Conservation (phyloP, 2,888 invertebrate genomes). For the Dolichomitus sp. region DNA sequence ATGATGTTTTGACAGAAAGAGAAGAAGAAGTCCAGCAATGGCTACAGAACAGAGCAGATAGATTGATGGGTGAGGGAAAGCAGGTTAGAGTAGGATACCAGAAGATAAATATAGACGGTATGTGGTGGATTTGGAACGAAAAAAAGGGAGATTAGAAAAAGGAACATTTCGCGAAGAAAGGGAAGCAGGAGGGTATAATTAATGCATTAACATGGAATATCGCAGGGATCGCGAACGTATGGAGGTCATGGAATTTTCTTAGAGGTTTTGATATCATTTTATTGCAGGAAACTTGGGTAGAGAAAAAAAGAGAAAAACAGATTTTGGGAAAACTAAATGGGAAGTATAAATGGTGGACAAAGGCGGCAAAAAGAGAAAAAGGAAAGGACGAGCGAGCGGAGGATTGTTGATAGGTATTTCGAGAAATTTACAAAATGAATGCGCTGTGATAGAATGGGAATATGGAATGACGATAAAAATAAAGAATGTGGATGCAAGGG, state of each 20-base stretch:
- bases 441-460: not conserved
- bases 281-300: constrained; percentile 7
- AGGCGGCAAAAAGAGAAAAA: not conserved
- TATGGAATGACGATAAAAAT: constrained; percentile 7
- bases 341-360: not conserved
- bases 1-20: not conserved
- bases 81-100: not conserved
- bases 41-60: too few species aligned
- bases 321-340: too few species aligned
- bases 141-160: too few species aligned
- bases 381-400: not conserved
- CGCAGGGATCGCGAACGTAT: not conserved
- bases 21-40: too few species aligned
- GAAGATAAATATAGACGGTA: too few species aligned
- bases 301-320: not conserved
- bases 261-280: not conserved
- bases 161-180: too few species aligned
- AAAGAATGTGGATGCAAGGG: too few species aligned
- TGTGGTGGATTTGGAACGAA: too few species aligned
- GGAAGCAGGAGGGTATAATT: too few species aligned
- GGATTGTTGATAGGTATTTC: not conserved
- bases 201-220: not conserved
- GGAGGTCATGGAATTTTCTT: not conserved
- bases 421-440: not conserved
- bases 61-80: not conserved